A percentile compares a stretch with the other conserved stretches of the same genome.
Conservation (phyloP, 2,113 vertebrate genomes). For the Forbesichthys agassizii region DNA sequence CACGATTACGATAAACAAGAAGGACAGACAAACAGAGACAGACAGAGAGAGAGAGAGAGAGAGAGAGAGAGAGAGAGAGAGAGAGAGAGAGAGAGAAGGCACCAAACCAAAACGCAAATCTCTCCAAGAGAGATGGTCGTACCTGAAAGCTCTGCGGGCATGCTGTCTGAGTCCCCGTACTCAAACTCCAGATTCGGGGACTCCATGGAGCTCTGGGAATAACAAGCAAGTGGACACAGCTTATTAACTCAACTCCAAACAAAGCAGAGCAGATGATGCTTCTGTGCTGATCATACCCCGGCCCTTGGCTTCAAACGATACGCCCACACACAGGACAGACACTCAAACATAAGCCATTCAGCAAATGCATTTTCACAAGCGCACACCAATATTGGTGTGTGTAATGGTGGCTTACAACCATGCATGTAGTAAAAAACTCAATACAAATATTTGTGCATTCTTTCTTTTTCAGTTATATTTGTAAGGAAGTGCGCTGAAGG, state of each 20-base stretch:
- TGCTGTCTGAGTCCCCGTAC: slow-evolving; percentile 86
- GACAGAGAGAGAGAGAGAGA: too few species aligned
- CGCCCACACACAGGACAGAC: neutral
- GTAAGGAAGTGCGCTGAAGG: too few species aligned
- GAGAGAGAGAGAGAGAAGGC: neutral
- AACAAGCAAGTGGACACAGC: slow-evolving; percentile 20
- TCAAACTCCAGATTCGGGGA: slow-evolving; percentile 93
- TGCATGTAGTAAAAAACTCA: neutral
- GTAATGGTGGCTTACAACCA: too few species aligned
- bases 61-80: slow-evolving; percentile 15
- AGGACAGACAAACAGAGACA: neutral
- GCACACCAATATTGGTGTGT: neutral
- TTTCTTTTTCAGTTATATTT: too few species aligned
- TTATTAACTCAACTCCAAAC: neutral
- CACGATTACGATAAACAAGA: neutral
- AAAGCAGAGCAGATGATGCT: neutral
- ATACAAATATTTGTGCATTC: neutral
- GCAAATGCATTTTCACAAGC: neutral
- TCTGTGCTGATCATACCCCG: too few species aligned
- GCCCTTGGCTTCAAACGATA: neutral
- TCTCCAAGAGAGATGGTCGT: slow-evolving; percentile 36
- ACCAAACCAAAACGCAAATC: neutral
- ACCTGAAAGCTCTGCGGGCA: slow-evolving; percentile 89
- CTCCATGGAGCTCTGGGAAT: slow-evolving; percentile 88
- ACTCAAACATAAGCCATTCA: neutral